Conservation (phyloP, 2,797 vertebrate genomes). For the Taeniopygia guttata region DNA sequence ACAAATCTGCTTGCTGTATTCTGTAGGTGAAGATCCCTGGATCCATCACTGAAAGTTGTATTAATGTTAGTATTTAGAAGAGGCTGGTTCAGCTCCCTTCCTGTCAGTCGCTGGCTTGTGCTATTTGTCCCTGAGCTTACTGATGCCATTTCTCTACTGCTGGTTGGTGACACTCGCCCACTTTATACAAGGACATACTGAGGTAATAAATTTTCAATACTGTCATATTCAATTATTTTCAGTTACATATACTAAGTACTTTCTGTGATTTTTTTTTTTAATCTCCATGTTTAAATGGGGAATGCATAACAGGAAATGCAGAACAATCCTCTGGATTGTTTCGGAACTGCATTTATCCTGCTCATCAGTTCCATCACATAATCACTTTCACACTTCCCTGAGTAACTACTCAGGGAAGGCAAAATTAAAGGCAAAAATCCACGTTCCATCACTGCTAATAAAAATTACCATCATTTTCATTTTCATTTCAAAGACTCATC, state of each 20-base stretch:
- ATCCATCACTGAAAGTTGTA: not conserved
- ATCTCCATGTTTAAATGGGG: not conserved
- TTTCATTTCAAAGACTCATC: not conserved
- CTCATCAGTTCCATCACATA: not conserved
- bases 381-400: not conserved
- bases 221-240: not conserved
- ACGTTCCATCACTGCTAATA: not conserved
- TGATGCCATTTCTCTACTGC: not conserved
- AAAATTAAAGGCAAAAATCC: slow-evolving; percentile 6
- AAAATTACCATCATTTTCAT: not conserved
- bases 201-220: not conserved
- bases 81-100: not conserved
- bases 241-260: not conserved
- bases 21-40: not conserved
- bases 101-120: not conserved
- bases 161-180: not conserved
- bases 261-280: not conserved
- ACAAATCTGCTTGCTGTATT: not conserved
- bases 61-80: not conserved
- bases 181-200: not conserved
- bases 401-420: not conserved
- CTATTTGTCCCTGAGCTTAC: not conserved
- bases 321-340: not conserved
- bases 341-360: not conserved
- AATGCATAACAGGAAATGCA: not conserved